These are phyloP conservation scores for Catharus minimus DNA, from an alignment of 2,113 vertebrate species.

Conservation along the genomic window DNA sequence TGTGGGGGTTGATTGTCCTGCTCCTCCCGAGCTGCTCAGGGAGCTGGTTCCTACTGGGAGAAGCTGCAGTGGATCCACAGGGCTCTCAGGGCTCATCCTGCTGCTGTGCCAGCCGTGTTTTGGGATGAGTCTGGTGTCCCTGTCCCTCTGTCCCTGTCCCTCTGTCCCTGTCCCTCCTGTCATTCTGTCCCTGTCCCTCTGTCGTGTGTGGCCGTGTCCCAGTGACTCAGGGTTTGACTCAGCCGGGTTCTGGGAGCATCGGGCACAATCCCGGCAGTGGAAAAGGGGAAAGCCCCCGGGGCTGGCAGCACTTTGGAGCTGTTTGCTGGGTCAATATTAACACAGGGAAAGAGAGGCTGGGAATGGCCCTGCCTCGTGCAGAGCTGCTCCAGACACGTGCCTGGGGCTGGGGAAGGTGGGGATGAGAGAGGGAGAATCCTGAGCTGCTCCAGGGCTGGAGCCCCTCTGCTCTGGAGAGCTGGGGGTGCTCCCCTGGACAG, in stretches of 20 bases:
- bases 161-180: no score
- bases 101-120: not conserved
- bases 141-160: fast-evolving
- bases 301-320: not conserved
- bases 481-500: fast-evolving
- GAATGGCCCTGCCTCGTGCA: not conserved
- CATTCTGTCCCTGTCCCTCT: not conserved
- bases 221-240: not conserved
- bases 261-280: fast-evolving
- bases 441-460: not conserved
- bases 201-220: not conserved
- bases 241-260: not conserved
- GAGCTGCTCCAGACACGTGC: not conserved
- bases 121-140: not conserved
- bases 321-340: slow-evolving; percentile 7
- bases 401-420: not conserved
- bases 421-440: not conserved
- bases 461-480: not conserved
- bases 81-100: fast-evolving
- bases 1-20: not conserved
- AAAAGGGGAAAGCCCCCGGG: not conserved
- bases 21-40: not conserved
- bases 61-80: fast-evolving
- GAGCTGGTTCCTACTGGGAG: not conserved
- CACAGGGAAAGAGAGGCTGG: not conserved